Evolutionary conservation across 92 coral and sea anemone species (phyloP).

Genomic region (Epizoanthus illoricatus): DNA sequence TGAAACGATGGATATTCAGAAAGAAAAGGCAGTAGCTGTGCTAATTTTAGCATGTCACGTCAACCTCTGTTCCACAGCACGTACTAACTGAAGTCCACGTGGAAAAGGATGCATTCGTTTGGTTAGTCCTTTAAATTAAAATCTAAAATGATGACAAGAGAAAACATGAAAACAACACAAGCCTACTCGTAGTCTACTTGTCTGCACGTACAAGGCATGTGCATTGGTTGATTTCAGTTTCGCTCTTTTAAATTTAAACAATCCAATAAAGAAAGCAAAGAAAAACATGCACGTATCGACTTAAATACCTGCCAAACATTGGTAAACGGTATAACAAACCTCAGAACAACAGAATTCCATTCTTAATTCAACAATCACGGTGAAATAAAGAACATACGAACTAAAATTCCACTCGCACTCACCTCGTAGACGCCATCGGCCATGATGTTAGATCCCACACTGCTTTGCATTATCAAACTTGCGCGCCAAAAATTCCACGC

Average conservation of each 20-base stretch:
- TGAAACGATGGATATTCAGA: too few species aligned
- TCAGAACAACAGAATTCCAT: constrained; percentile 15
- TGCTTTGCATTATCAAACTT: constrained; percentile 80
- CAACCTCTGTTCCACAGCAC: too few species aligned
- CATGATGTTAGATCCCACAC: constrained; percentile 86
- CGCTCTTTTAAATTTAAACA: background rate
- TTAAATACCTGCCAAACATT: background rate
- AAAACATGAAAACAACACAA: too few species aligned
- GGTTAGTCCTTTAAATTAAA: too few species aligned
- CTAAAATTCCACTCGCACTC: constrained; percentile 19
- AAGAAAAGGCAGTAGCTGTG: too few species aligned
- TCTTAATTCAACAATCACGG: constrained; percentile 13
- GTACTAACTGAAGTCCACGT: too few species aligned
- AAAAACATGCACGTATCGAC: background rate
- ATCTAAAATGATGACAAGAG: too few species aligned
- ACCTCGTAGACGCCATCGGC: constrained; percentile 99
- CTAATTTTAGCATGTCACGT: too few species aligned
- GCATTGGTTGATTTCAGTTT: background rate
- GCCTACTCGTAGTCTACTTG: too few species aligned
- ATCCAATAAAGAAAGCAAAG: background rate
- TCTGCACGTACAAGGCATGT: background rate
- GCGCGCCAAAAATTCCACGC: constrained; percentile 95
- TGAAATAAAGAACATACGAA: background rate
- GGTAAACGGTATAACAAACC: background rate
- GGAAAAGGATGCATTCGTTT: too few species aligned